Conservation (phyloP, 2,888 invertebrate genomes). For the Cryptocephalus primarius region DNA sequence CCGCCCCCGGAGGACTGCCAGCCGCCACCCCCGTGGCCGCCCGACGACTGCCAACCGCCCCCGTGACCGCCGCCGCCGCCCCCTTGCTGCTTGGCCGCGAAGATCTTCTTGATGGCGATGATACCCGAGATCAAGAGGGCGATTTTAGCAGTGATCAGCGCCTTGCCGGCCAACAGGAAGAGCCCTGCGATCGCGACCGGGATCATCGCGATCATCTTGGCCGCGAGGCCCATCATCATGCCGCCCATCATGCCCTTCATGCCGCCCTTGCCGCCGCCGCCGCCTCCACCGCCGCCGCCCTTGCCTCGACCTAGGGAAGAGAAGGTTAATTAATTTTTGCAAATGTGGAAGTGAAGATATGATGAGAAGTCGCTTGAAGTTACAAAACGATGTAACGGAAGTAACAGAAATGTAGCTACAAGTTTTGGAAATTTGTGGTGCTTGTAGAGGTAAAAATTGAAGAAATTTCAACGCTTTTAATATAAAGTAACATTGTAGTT, state of each 20-base stretch:
- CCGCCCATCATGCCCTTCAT: slow-evolving; percentile 88
- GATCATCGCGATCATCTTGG: slow-evolving; percentile 73
- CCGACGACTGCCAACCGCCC: slow-evolving; percentile 20
- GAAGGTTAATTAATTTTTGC: background rate
- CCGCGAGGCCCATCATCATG: slow-evolving; percentile 82
- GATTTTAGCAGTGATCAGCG: slow-evolving; percentile 69
- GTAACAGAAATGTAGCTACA: no score
- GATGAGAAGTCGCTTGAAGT: no score
- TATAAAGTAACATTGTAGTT: no score
- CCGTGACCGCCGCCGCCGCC: slow-evolving; percentile 35
- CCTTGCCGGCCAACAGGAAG: slow-evolving; percentile 75
- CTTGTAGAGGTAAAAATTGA: no score
- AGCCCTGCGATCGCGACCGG: slow-evolving; percentile 71
- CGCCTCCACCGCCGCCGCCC: slow-evolving; percentile 42
- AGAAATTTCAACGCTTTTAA: no score
- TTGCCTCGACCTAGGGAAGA: slow-evolving; percentile 15
- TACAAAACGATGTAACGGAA: no score
- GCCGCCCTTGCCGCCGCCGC: slow-evolving; percentile 40
- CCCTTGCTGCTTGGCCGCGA: slow-evolving; percentile 54
- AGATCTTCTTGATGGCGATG: slow-evolving; percentile 70
- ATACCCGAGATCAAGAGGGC: slow-evolving; percentile 71
- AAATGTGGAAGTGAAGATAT: background rate
- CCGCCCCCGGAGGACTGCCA: slow-evolving; percentile 39
- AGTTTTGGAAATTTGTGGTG: no score
- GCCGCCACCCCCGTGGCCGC: slow-evolving; percentile 35